These are phyloP conservation scores for Bacillus rossius DNA, from an alignment of 1,140 invertebrate genomes.

Conservation along the genomic window DNA sequence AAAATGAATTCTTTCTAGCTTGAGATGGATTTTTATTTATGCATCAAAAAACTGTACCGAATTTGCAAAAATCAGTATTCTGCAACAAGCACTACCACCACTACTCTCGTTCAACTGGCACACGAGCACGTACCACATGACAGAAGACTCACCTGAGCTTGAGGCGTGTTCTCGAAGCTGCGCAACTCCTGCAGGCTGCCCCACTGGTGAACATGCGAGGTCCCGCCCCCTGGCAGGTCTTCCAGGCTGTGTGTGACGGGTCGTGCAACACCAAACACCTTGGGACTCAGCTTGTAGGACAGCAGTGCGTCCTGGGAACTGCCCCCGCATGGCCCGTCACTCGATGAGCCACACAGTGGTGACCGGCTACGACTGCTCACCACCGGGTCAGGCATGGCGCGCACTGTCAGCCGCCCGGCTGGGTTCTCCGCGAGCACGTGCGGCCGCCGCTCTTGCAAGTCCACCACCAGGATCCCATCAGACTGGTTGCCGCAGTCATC, in stretches of 20 bases:
- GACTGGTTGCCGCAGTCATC: constrained; percentile 78
- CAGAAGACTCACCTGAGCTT: constrained; percentile 9
- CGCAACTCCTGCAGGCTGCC: constrained; percentile 54
- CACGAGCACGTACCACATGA: no score
- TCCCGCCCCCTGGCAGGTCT: constrained; percentile 38
- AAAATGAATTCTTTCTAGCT: no score
- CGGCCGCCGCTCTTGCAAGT: constrained; percentile 54
- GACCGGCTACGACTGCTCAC: constrained; percentile 18
- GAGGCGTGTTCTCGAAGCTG: constrained; percentile 27
- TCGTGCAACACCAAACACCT: constrained; percentile 42
- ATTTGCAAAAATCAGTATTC: no score
- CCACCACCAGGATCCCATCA: constrained; percentile 74
- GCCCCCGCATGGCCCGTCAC: constrained; percentile 15
- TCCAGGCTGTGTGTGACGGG: constrained; percentile 48
- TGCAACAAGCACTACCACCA: no score
- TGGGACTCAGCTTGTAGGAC: constrained; percentile 43
- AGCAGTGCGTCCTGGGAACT: constrained; percentile 14
- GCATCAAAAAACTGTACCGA: no score
- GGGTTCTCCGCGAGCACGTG: constrained; percentile 31
- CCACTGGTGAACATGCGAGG: constrained; percentile 44
- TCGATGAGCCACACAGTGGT: constrained; percentile 30
- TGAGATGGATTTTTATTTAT: no score
- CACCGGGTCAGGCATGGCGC: constrained; percentile 46
- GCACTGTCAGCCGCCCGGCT: constrained; percentile 44
- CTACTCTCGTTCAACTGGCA: no score